Conservation (phyloP, 2,113 vertebrate species). For the Lasiurus borealis region DNA sequence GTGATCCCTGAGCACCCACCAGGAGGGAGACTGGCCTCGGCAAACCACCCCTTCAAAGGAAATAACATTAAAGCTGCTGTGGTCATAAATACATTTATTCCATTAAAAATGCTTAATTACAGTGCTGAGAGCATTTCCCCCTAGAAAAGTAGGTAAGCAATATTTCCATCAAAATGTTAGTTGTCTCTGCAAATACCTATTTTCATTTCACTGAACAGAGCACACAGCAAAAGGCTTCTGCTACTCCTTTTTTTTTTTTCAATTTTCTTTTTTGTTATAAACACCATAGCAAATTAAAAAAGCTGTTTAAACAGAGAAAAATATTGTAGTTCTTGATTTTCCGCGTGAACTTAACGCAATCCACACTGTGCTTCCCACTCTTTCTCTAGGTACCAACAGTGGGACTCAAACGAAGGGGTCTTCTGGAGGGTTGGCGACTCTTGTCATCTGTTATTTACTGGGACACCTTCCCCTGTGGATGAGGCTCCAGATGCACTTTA, state of each 20-base stretch:
- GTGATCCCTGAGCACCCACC: not conserved
- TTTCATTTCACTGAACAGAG: constrained; percentile 80
- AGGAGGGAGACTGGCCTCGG: accelerated
- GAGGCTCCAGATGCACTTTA: constrained; percentile 10
- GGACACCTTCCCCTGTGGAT: not conserved
- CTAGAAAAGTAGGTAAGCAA: constrained; percentile 88
- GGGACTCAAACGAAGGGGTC: not conserved
- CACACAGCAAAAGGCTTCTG: constrained; percentile 84
- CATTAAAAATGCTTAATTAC: constrained; percentile 89
- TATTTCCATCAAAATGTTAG: constrained; percentile 79
- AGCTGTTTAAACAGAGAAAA: constrained; percentile 87
- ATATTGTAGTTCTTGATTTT: constrained; percentile 84
- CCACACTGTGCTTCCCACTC: not conserved
- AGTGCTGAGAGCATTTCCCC: constrained; percentile 83
- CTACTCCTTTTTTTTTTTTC: constrained; percentile 73
- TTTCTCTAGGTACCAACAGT: not conserved
- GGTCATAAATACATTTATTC: constrained; percentile 91
- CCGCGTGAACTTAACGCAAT: constrained; percentile 13
- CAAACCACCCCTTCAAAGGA: not conserved
- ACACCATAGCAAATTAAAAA: constrained; percentile 89
- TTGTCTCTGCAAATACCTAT: constrained; percentile 79
- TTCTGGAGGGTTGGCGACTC: not conserved
- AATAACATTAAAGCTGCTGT: constrained; percentile 68
- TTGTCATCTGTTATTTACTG: not conserved
- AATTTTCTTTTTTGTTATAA: constrained; percentile 87